These are phyloP conservation scores for Danaus melanippus DNA, from an alignment of 1,140 invertebrate species.

Conservation along the genomic window DNA sequence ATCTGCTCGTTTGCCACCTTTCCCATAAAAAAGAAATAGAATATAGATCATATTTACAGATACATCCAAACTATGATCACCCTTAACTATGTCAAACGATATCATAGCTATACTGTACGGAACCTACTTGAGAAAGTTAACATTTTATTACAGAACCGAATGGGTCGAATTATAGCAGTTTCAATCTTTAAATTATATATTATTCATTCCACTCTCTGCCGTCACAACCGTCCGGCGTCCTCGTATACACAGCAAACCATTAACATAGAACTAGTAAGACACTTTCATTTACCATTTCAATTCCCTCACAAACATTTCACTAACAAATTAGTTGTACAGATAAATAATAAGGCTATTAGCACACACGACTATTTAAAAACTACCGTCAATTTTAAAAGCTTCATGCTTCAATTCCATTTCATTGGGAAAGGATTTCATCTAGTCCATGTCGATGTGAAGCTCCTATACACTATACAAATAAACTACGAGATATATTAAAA, in stretches of 20 bases:
- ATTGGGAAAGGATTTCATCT: too few species aligned
- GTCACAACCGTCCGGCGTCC: background rate
- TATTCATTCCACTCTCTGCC: too few species aligned
- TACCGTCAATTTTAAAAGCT: too few species aligned
- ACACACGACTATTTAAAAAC: too few species aligned
- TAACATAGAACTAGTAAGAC: slow-evolving; percentile 34
- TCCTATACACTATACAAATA: too few species aligned
- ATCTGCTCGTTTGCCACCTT: too few species aligned
- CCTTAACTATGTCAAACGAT: slow-evolving; percentile 9
- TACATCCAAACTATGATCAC: background rate
- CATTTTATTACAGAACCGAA: background rate
- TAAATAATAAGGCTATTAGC: too few species aligned
- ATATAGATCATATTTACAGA: too few species aligned
- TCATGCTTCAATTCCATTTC: too few species aligned
- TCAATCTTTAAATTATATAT: background rate
- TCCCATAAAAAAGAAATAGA: too few species aligned
- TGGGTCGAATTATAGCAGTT: background rate
- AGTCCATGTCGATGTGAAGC: too few species aligned
- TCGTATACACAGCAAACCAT: slow-evolving; percentile 13
- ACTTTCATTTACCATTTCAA: slow-evolving; percentile 10
- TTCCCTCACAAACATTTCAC: slow-evolving; percentile 1
- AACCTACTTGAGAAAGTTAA: slow-evolving; percentile 2
- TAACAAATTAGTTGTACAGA: background rate
- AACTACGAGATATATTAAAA: too few species aligned
- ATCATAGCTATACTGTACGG: slow-evolving; percentile 6